phyloP scores from a whole-genome alignment of 2,888 invertebrate genomes.

The Globia sparganii region DNA sequence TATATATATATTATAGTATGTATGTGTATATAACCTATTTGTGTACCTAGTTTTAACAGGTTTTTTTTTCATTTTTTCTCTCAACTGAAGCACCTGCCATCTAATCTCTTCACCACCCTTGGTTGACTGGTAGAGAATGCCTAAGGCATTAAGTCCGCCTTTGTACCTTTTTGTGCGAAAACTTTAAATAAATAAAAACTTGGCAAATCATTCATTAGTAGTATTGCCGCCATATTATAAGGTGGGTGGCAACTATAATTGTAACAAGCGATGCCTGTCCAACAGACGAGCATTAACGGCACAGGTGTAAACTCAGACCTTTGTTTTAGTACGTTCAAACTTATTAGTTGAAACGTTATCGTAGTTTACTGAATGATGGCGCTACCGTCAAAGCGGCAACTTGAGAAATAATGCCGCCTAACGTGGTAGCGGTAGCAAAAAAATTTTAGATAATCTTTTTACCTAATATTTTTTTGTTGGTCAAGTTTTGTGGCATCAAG shows the following conservation, averaged over 20 bases:
- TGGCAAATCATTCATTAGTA: conserved; percentile 37
- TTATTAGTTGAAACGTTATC: conserved; percentile 61
- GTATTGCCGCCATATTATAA: conserved; percentile 7
- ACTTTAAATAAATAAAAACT: too few relatives aligned
- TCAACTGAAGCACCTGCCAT: too few relatives aligned
- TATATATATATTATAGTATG: too few relatives aligned
- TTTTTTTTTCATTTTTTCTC: too few relatives aligned
- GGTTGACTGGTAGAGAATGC: too few relatives aligned
- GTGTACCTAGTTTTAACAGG: too few relatives aligned
- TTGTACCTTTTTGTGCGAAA: too few relatives aligned
- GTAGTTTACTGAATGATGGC: conserved; percentile 57
- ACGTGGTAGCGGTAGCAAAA: conserved; percentile 71
- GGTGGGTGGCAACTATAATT: conserved; percentile 48
- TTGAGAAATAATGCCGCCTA: conserved; percentile 76
- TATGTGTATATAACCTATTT: too few relatives aligned
- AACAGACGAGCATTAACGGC: conserved; percentile 59
- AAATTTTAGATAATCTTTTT: background rate
- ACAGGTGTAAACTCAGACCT: conserved; percentile 64
- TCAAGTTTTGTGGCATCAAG: too few relatives aligned
- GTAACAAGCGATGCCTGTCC: conserved; percentile 51
- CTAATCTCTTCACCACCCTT: too few relatives aligned
- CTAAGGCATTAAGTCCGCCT: too few relatives aligned
- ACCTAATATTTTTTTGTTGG: background rate
- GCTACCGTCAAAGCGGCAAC: conserved; percentile 70
- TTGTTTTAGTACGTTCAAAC: conserved; percentile 62